Evolutionary conservation across 30 jellyfish, hydroid and myxozoan genomes (phyloP).

Genomic region (Mastigias papua): DNA sequence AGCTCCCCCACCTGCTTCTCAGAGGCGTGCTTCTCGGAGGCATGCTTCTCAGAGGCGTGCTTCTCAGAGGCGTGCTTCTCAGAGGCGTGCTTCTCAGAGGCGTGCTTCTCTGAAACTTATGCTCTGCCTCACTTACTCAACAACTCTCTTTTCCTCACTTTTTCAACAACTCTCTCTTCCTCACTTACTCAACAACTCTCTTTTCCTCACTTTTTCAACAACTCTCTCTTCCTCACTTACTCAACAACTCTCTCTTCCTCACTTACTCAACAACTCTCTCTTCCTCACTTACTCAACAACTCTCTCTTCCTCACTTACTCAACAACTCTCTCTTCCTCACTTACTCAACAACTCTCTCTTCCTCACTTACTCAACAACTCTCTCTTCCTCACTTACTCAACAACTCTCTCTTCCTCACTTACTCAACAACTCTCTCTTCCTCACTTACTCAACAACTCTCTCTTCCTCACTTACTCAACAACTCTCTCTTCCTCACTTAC

Average conservation of each 20-base stretch:
- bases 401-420: not conserved
- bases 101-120: not conserved
- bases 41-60: too few relatives aligned
- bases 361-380: not conserved
- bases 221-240: too few relatives aligned
- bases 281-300: not conserved
- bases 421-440: not conserved
- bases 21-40: too few relatives aligned
- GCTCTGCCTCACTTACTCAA: not conserved
- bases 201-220: not conserved
- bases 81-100: too few relatives aligned
- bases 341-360: not conserved
- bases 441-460: not conserved
- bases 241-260: not conserved
- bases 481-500: not conserved
- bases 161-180: not conserved
- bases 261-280: not conserved
- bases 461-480: not conserved
- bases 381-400: not conserved
- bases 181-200: too few relatives aligned
- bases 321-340: not conserved
- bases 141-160: too few relatives aligned
- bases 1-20: too few relatives aligned
- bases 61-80: too few relatives aligned
- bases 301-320: not conserved